Evolutionary conservation across 2,888 invertebrate genomes (phyloP).

Genomic region (Drosophila colorata): DNA sequence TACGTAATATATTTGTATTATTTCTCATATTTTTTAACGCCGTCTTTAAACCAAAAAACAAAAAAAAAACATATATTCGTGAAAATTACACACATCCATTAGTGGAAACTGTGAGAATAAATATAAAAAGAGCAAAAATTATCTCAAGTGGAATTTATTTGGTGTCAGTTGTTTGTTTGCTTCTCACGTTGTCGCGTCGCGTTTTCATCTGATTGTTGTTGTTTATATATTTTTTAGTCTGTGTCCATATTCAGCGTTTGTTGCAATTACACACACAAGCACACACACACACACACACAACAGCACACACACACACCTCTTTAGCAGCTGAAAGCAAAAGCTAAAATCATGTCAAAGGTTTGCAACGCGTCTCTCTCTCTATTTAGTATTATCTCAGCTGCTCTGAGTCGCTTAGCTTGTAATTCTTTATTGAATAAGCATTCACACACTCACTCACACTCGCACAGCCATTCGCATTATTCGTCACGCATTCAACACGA

Average conservation of each 20-base stretch:
- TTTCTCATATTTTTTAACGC: slow-evolving; percentile 1
- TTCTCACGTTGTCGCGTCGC: slow-evolving; percentile 45
- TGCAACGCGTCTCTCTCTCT: slow-evolving; percentile 38
- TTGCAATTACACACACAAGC: slow-evolving; percentile 49
- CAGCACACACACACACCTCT: slow-evolving; percentile 21
- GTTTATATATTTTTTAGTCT: slow-evolving; percentile 46
- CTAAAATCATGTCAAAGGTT: slow-evolving; percentile 73
- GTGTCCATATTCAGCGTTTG: slow-evolving; percentile 67
- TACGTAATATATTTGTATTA: slow-evolving; percentile 68
- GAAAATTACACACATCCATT: slow-evolving; percentile 34
- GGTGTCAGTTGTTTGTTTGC: slow-evolving; percentile 29
- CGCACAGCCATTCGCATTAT: slow-evolving; percentile 7
- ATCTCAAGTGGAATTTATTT: slow-evolving; percentile 28
- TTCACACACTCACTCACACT: slow-evolving; percentile 27
- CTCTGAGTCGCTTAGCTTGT: slow-evolving; percentile 21
- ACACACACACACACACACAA: slow-evolving; percentile 27
- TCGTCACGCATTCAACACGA: slow-evolving; percentile 22
- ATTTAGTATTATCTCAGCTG: slow-evolving; percentile 15
- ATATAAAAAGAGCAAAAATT: not conserved
- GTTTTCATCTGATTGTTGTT: slow-evolving; percentile 40
- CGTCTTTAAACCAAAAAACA: slow-evolving; percentile 22
- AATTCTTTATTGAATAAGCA: slow-evolving; percentile 55
- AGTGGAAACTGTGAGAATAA: slow-evolving; percentile 29
- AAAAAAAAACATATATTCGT: not conserved
- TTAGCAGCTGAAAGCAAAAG: slow-evolving; percentile 45